These are phyloP conservation scores for Potorous gilbertii DNA, from an alignment of 2,797 vertebrate genomes.

Conservation along the genomic window DNA sequence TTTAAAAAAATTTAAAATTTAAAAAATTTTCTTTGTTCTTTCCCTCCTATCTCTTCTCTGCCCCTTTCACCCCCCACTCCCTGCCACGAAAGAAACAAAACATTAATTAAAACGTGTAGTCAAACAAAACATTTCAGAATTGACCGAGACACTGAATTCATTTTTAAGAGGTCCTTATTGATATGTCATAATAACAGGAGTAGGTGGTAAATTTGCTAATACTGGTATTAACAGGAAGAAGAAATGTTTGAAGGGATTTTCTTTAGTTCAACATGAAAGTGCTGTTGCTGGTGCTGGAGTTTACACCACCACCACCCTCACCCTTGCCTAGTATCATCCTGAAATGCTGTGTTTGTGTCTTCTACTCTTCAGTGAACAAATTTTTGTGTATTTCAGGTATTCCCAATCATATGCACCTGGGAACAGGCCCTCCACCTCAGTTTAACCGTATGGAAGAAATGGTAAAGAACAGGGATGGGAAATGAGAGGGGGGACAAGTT, in stretches of 20 bases:
- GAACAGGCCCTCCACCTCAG: slow-evolving; percentile 88
- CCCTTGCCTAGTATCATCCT: slow-evolving; percentile 30
- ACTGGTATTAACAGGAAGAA: slow-evolving; percentile 38
- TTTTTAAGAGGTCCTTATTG: not conserved
- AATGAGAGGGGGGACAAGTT: not conserved
- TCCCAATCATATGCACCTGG: slow-evolving; percentile 91
- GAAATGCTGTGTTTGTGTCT: slow-evolving; percentile 18
- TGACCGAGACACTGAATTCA: not conserved
- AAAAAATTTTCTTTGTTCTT: not conserved
- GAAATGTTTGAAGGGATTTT: slow-evolving; percentile 42
- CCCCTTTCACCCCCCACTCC: not conserved
- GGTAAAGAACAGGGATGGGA: slow-evolving; percentile 81
- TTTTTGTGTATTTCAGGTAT: slow-evolving; percentile 86
- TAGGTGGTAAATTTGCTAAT: slow-evolving; percentile 33
- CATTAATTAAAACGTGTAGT: not conserved
- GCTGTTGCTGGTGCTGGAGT: not conserved
- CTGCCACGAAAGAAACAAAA: not conserved
- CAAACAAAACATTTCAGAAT: not conserved
- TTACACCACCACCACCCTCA: not conserved
- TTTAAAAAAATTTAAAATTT: not conserved
- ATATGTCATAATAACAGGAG: not conserved
- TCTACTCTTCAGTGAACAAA: slow-evolving; percentile 23
- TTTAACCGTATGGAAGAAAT: slow-evolving; percentile 95
- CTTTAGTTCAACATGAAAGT: slow-evolving; percentile 43
- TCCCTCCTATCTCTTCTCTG: not conserved